phyloP scores from a whole-genome alignment of 2,888 invertebrate genomes.

The Urechis unicinctus region DNA sequence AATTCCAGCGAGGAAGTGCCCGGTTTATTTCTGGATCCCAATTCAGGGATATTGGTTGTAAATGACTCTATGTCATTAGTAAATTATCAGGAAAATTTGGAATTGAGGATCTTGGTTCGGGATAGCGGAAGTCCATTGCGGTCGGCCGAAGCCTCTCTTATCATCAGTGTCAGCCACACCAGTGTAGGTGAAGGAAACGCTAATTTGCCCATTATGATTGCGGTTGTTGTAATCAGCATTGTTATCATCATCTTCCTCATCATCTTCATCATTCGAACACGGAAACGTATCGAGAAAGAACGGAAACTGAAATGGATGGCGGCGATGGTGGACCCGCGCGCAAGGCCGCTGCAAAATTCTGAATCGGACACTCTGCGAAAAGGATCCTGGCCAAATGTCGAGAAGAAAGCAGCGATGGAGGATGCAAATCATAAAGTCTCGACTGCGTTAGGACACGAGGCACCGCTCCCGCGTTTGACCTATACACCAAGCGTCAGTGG shows the following conservation, averaged over 20 bases:
- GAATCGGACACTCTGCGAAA: too few relatives aligned
- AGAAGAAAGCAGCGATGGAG: too few relatives aligned
- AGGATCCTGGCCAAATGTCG: too few relatives aligned
- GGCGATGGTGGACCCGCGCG: neutral
- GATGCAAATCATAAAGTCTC: too few relatives aligned
- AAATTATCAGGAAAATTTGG: neutral
- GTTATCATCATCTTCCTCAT: neutral
- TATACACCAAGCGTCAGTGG: too few relatives aligned
- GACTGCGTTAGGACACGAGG: too few relatives aligned
- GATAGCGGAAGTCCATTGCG: neutral
- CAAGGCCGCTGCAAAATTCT: neutral
- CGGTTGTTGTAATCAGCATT: neutral
- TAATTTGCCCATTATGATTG: neutral
- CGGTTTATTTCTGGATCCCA: neutral
- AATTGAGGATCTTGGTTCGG: neutral
- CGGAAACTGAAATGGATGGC: neutral
- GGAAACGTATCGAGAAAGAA: neutral
- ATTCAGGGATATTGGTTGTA: neutral
- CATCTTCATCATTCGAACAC: neutral
- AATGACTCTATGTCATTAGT: neutral
- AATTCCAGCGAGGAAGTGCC: neutral
- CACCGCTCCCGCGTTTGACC: too few relatives aligned
- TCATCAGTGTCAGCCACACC: neutral
- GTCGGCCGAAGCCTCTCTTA: neutral
- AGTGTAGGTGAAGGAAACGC: neutral